Conservation (phyloP, 1,140 invertebrate genomes). For the Pseudomyrmex cubaensis region DNA sequence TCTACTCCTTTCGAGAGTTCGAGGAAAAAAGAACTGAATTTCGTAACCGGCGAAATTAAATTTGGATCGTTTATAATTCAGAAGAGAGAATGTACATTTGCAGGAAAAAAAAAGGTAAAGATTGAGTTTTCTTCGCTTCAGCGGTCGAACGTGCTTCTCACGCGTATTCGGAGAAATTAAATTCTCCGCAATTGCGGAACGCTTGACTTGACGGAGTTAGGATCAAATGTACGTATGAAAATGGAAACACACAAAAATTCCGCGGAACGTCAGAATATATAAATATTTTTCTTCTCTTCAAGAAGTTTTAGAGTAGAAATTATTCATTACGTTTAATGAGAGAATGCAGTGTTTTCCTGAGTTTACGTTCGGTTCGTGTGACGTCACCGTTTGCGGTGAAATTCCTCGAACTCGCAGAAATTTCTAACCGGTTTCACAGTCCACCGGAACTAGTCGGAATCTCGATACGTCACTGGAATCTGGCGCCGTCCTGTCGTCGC, state of each 20-base stretch:
- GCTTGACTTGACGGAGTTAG: no score
- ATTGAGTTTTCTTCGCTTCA: neutral
- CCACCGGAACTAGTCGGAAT: conserved; percentile 32
- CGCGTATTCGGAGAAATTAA: neutral
- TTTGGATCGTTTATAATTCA: conserved; percentile 6
- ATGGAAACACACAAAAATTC: no score
- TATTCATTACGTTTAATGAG: no score
- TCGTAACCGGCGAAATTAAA: conserved; percentile 3
- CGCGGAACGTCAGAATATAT: no score
- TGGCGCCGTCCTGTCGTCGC: conserved; percentile 50
- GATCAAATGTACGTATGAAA: neutral
- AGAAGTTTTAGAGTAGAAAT: no score
- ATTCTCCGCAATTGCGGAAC: neutral
- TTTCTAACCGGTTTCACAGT: conserved; percentile 39
- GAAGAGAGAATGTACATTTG: neutral
- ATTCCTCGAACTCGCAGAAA: conserved; percentile 19
- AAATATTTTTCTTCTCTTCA: no score
- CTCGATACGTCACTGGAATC: conserved; percentile 44
- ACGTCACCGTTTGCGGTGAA: no score
- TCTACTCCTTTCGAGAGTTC: neutral
- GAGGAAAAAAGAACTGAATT: neutral
- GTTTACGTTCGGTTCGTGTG: neutral
- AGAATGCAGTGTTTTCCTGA: no score
- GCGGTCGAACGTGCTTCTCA: neutral
- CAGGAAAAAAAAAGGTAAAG: neutral